phyloP scores from a whole-genome alignment of 2,888 invertebrate genomes.

The Spialia ferax region DNA sequence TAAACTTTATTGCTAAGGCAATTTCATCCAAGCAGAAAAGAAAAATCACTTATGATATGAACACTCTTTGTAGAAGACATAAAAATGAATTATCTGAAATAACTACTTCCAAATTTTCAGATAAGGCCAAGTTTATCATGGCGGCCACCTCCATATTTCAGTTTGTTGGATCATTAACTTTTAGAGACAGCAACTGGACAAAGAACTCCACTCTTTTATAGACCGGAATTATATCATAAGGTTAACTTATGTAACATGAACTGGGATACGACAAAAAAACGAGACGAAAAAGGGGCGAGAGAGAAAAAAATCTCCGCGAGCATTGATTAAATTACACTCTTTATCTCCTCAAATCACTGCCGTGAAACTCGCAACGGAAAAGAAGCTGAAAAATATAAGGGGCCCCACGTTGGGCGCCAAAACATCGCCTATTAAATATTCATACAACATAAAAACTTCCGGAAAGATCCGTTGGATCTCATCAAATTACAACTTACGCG shows the following conservation, averaged over 20 bases:
- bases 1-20: not conserved
- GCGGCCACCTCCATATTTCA: constrained; percentile 31
- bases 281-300: constrained; percentile 30
- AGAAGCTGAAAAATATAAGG: constrained; percentile 55
- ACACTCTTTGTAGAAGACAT: not conserved
- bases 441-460: constrained; percentile 69
- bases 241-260: constrained; percentile 38
- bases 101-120: constrained; percentile 16
- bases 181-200: constrained; percentile 40
- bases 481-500: constrained; percentile 73
- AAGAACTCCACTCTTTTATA: constrained; percentile 38
- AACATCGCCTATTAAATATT: constrained; percentile 70
- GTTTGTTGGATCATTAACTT: constrained; percentile 37
- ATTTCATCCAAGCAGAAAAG: not conserved
- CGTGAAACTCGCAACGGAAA: constrained; percentile 55
- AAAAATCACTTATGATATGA: not conserved
- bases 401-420: constrained; percentile 68
- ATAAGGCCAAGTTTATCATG: constrained; percentile 29
- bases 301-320: constrained; percentile 46
- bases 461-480: constrained; percentile 63
- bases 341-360: constrained; percentile 59
- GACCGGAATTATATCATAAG: constrained; percentile 40
- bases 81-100: constrained; percentile 23
- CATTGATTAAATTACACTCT: constrained; percentile 59
- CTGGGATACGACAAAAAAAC: constrained; percentile 32